Conservation (phyloP, 2,888 invertebrate species). For the Watsonalla cultraria region DNA sequence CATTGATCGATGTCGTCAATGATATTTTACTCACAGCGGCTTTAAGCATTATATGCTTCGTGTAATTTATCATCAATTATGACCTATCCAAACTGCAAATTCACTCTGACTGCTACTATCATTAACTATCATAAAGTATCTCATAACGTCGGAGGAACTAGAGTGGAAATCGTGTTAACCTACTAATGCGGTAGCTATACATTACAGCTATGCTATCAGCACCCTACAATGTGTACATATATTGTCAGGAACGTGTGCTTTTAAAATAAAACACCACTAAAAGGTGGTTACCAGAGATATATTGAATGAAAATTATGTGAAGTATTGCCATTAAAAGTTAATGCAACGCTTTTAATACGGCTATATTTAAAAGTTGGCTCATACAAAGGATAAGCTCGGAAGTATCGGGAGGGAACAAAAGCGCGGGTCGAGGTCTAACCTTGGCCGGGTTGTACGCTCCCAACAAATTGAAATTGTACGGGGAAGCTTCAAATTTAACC, state of each 20-base stretch:
- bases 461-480: slow-evolving; percentile 41
- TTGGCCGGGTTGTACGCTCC: slow-evolving; percentile 53
- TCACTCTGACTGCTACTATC: background rate
- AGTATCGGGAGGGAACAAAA: slow-evolving; percentile 56
- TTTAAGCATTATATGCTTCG: too few species aligned
- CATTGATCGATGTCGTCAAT: too few species aligned
- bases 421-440: slow-evolving; percentile 63
- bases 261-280: background rate
- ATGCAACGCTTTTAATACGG: slow-evolving; percentile 12
- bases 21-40: too few species aligned
- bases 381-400: slow-evolving; percentile 41
- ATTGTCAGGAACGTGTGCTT: background rate
- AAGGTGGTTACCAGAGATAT: background rate
- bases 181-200: background rate
- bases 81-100: too few species aligned
- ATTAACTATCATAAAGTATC: background rate
- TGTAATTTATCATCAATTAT: too few species aligned
- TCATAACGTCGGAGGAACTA: background rate
- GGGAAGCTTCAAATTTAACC: slow-evolving; percentile 26
- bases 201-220: background rate
- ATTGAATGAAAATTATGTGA: background rate
- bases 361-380: slow-evolving; percentile 35
- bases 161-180: background rate
- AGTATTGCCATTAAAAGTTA: slow-evolving; percentile 7
- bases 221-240: background rate